Conservation (phyloP, 2,113 vertebrate species). For the Dinomys branickii region DNA sequence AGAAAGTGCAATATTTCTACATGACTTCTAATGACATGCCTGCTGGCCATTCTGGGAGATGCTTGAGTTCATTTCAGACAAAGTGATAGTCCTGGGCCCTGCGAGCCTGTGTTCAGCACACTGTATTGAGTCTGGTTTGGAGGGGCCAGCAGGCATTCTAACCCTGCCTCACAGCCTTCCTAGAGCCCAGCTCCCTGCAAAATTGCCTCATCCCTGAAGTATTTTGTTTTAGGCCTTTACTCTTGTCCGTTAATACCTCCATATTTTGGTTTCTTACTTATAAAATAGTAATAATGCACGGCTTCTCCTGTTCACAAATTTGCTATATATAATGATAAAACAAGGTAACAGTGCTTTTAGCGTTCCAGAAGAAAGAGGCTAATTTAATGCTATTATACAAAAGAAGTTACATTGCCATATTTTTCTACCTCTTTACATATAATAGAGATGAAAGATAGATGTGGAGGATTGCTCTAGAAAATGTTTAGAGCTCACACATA, state of each 20-base stretch:
- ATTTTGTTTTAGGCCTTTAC: not conserved
- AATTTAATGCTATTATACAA: conserved; percentile 32
- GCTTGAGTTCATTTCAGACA: not conserved
- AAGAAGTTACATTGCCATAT: conserved; percentile 32
- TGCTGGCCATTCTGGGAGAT: not conserved
- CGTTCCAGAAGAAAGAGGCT: conserved; percentile 44
- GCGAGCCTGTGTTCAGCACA: fast-evolving
- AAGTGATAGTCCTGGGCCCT: not conserved
- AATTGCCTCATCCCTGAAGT: not conserved
- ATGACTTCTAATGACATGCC: not conserved
- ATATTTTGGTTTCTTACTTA: not conserved
- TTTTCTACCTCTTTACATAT: conserved; percentile 29
- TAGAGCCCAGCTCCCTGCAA: not conserved
- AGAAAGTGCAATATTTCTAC: not conserved
- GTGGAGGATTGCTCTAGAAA: conserved; percentile 20
- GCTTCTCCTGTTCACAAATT: not conserved
- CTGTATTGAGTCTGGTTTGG: not conserved
- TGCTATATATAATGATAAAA: conserved; percentile 50
- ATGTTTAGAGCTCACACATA: conserved; percentile 50
- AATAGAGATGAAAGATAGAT: conserved; percentile 48
- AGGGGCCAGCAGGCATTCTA: not conserved
- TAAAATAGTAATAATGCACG: not conserved
- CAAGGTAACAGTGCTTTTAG: conserved; percentile 8
- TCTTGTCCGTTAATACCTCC: not conserved
- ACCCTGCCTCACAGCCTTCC: not conserved